A percentile compares a stretch with the other conserved stretches of the same genome.
Conservation (phyloP, 1,140 invertebrate species). For the Tenebrio molitor region DNA sequence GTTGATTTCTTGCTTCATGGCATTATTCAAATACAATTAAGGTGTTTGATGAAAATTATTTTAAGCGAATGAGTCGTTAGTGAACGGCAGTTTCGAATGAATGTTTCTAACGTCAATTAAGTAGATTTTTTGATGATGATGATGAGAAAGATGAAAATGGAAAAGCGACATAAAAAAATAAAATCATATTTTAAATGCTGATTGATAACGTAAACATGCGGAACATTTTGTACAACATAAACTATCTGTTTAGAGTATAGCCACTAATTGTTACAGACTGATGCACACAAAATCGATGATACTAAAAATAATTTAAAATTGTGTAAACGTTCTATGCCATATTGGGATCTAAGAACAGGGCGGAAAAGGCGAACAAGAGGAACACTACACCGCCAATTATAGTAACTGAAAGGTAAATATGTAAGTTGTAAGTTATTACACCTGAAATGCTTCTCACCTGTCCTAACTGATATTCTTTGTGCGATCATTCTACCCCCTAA, state of each 20-base stretch:
- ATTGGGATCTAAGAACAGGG: constrained; percentile 81
- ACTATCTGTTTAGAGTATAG: no score
- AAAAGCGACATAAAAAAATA: no score
- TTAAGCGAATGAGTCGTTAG: no score
- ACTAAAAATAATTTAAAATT: background rate
- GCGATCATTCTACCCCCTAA: constrained; percentile 96
- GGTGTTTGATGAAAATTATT: background rate
- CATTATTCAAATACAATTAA: background rate
- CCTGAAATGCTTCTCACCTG: constrained; percentile 73
- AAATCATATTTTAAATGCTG: no score
- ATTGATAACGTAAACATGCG: no score
- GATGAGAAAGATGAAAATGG: no score
- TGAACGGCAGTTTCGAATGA: no score
- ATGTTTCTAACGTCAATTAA: no score
- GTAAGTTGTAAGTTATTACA: constrained; percentile 53
- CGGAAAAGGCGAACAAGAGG: constrained; percentile 90
- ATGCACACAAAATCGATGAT: constrained; percentile 8
- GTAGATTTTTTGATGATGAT: no score
- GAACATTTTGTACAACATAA: no score
- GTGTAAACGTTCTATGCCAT: constrained; percentile 19
- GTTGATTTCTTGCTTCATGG: background rate
- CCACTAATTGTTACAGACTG: no score
- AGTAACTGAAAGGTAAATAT: constrained; percentile 81
- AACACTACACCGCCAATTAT: constrained; percentile 95
- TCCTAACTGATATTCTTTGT: constrained; percentile 93